Percentiles rank a stretch among this genome's conserved stretches.
These are phyloP conservation scores for Thaumatotibia leucotreta DNA, from an alignment of 1,140 invertebrate genomes.

Conservation along the genomic window DNA sequence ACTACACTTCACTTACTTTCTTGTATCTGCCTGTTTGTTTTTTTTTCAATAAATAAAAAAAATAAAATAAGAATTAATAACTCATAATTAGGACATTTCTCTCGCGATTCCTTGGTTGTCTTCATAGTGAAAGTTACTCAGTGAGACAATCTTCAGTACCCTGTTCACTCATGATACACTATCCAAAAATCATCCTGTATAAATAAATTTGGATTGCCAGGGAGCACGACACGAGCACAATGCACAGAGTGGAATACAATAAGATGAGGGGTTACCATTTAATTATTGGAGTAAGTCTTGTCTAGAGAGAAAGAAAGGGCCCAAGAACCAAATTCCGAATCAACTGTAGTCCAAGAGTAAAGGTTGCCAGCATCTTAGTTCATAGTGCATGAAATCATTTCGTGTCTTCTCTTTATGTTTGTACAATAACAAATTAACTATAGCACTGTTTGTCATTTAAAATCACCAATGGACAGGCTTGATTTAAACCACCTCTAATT, in stretches of 20 bases:
- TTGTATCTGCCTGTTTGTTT: too few species aligned
- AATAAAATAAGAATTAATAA: too few species aligned
- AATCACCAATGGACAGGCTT: conserved; percentile 56
- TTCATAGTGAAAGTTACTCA: too few species aligned
- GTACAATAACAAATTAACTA: conserved; percentile 43
- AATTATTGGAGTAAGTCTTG: not conserved
- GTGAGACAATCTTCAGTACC: too few species aligned
- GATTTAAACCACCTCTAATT: conserved; percentile 51
- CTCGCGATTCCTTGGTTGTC: too few species aligned
- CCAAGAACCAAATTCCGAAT: conserved; percentile 1
- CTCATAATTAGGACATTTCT: too few species aligned
- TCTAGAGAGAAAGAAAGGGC: not conserved
- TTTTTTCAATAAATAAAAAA: too few species aligned
- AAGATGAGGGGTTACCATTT: not conserved
- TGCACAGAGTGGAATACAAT: not conserved
- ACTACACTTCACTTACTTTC: too few species aligned
- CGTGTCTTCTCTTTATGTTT: conserved; percentile 30
- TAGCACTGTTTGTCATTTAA: conserved; percentile 56
- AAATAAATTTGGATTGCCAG: not conserved
- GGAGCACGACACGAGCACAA: not conserved
- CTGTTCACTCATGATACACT: not conserved
- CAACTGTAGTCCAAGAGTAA: conserved; percentile 22
- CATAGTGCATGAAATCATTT: conserved; percentile 30
- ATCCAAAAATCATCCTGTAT: not conserved
- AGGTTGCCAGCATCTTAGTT: conserved; percentile 25